Conservation (phyloP, 2,888 invertebrate genomes). For the Limulus polyphemus region DNA sequence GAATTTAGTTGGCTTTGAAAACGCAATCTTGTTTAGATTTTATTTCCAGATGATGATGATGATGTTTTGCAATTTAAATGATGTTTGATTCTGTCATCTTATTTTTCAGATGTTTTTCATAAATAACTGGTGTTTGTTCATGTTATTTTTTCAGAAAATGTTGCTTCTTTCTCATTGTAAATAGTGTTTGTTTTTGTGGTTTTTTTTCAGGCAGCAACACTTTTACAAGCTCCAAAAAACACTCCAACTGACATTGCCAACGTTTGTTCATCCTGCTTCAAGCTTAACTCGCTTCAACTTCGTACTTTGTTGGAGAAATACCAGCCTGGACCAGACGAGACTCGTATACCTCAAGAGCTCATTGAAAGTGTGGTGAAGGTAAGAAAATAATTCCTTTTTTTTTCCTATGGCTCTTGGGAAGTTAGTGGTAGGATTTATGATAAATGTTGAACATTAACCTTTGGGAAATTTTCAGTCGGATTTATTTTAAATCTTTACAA, state of each 20-base stretch:
- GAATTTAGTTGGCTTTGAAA: too few species aligned
- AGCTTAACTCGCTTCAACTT: conserved; percentile 89
- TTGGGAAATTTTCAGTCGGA: background rate
- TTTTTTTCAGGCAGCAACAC: conserved; percentile 65
- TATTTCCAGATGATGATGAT: too few species aligned
- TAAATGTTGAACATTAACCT: background rate
- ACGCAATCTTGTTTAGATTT: too few species aligned
- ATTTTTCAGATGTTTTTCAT: background rate
- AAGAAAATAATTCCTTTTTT: conserved; percentile 37
- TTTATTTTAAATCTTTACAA: too few species aligned
- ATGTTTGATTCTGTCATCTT: too few species aligned
- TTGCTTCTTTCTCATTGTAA: background rate
- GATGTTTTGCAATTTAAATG: background rate
- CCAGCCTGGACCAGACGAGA: conserved; percentile 44
- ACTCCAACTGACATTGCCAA: conserved; percentile 77
- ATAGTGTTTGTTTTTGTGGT: background rate
- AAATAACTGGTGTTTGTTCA: background rate
- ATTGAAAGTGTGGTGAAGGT: conserved; percentile 49
- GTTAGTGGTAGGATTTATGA: too few species aligned
- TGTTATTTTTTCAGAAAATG: background rate
- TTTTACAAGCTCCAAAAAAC: conserved; percentile 65
- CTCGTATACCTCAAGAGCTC: conserved; percentile 47
- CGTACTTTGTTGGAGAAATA: conserved; percentile 69
- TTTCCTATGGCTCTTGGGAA: too few species aligned
- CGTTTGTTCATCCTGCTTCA: conserved; percentile 84